Percentiles rank a stretch among this genome's conserved stretches.
phyloP scores from a whole-genome alignment of 92 coral and sea anemone genomes.

The Parazoanthus atlanticus region DNA sequence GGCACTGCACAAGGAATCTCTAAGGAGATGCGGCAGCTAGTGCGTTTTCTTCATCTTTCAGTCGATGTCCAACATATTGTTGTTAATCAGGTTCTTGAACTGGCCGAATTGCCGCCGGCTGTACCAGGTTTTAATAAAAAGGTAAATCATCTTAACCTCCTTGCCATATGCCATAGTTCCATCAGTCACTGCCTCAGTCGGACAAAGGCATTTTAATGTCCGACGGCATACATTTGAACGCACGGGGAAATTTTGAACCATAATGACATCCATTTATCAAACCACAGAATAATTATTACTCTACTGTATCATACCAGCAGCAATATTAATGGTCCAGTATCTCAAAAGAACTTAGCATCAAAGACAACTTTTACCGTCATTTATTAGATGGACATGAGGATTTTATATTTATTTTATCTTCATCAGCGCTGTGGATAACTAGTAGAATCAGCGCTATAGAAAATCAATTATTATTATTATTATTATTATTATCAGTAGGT shows the following conservation, averaged over 20 bases:
- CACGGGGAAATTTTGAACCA: not conserved
- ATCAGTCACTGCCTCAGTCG: not conserved
- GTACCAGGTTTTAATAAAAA: constrained; percentile 2
- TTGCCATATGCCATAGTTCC: not conserved
- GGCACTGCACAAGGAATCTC: not conserved
- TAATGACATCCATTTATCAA: too few species aligned
- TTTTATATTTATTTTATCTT: too few species aligned
- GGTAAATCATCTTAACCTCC: not conserved
- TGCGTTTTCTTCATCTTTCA: not conserved
- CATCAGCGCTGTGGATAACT: too few species aligned
- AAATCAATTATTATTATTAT: too few species aligned
- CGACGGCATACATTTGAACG: not conserved
- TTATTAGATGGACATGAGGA: too few species aligned
- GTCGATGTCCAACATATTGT: not conserved
- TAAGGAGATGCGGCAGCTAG: not conserved
- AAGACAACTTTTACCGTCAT: too few species aligned
- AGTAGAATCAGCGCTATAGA: too few species aligned
- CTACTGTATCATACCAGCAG: too few species aligned
- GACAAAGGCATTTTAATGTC: not conserved
- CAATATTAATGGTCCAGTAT: too few species aligned
- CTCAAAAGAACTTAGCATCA: too few species aligned
- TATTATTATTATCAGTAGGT: too few species aligned
- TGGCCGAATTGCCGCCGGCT: not conserved
- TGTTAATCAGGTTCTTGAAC: not conserved
- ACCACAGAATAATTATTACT: too few species aligned